Evolutionary conservation across 2,113 vertebrate species (phyloP), one percentile per base, ranked within the genome.

Genomic region (Spea multiplicata): DNA sequence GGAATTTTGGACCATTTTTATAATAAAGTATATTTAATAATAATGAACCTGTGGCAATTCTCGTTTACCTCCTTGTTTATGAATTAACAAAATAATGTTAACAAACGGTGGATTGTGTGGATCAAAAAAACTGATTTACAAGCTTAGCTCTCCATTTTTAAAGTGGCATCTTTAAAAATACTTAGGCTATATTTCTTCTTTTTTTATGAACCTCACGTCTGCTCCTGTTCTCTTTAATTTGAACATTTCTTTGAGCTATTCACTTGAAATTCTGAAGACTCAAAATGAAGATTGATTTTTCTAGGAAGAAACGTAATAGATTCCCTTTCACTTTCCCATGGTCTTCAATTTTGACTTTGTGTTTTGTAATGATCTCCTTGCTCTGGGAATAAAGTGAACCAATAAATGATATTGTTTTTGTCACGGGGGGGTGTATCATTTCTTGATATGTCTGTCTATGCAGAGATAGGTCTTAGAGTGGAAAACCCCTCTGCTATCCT

Each of bases 201-300:
- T 53, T 44, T 71, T 74, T 62, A 44, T 44, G 71, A 44, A 3
- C 44, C 64, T 44, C 44, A 50, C 48, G 30, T 14, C 49, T 57
- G 50, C 10, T 65, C 3, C 47, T 48, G 64, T 65, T 45, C 64
- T 55, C 52, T 55, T 71, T 71, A 48, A 78, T 64, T 78, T 78
- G 9, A 64, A 71, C 47, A 70, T n/a, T 71, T 45, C 52, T 69
- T 44, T n/a, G 30, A 59, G 57, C 50, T 61, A 14, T 77, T 61
- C 75, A 77, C 10, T 14, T 61, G 44, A 61, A 69, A 70, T 77
- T 62, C 53, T 61, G 55, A 49, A 70, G 30, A 69, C 9, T 45
- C 57, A 70, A 75, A 70, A 70, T 48, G 12, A 57, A 61, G 52
- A 61, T 76, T 71, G 48, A 53, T 53, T 53, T 62, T 55, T 77